Percentiles rank a stretch among this genome's conserved stretches.
phyloP scores from a whole-genome alignment of 2,113 vertebrate species.

The Spermophilus dauricus region DNA sequence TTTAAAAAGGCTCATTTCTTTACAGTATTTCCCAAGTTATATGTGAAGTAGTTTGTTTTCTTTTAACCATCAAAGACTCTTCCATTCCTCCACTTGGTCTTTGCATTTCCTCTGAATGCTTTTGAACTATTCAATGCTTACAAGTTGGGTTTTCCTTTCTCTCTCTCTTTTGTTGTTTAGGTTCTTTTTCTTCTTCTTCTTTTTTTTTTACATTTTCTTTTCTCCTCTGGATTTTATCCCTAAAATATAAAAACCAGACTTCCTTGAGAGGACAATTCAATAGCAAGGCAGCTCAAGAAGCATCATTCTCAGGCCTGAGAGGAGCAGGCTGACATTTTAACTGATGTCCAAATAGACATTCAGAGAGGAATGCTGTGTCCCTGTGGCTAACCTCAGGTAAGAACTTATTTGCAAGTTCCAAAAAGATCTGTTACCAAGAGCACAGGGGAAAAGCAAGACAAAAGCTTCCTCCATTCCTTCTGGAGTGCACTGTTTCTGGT shows the following conservation, averaged over 20 bases:
- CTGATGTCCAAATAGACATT: neutral
- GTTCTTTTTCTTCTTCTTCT: neutral
- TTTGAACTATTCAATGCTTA: neutral
- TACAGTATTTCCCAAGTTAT: neutral
- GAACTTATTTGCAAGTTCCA: neutral
- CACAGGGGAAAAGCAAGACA: neutral
- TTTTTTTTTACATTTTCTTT: neutral
- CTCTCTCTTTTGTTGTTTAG: neutral
- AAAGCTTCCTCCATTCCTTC: neutral
- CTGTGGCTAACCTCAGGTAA: neutral
- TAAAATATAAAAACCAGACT: neutral
- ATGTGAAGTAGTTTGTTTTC: conserved; percentile 18
- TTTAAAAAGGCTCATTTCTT: neutral
- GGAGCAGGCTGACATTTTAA: neutral
- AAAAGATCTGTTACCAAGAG: neutral
- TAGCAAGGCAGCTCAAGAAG: neutral
- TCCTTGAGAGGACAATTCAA: neutral
- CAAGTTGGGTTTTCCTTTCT: neutral
- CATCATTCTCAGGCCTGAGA: neutral
- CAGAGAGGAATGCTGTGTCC: neutral
- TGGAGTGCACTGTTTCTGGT: neutral
- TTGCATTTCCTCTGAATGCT: neutral
- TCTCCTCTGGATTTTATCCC: neutral
- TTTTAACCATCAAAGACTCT: neutral
- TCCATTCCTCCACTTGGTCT: neutral